These are phyloP conservation scores for Muscidifurax raptorellus DNA, from an alignment of 1,140 invertebrate species.

Conservation along the genomic window DNA sequence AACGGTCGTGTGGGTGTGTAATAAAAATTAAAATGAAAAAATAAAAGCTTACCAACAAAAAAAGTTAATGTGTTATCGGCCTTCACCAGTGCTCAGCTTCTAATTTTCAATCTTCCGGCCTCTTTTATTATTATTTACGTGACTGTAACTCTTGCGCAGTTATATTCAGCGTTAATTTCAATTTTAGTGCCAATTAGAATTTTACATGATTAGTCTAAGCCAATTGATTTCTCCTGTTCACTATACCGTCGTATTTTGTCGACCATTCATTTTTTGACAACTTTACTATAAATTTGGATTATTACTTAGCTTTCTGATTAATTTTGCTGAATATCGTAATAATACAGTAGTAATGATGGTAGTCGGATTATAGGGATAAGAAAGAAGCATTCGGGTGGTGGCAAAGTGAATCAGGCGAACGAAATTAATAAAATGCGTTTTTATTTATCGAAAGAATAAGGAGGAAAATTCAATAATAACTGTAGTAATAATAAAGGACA, in stretches of 20 bases:
- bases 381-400: conserved; percentile 33
- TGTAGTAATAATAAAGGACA: conserved; percentile 18
- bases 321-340: conserved; percentile 5
- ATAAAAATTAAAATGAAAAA: conserved; percentile 56
- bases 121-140: conserved; percentile 20
- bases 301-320: conserved; percentile 19
- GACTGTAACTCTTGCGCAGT: not conserved
- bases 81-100: conserved; percentile 65
- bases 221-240: not conserved
- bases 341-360: not conserved
- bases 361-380: conserved; percentile 20
- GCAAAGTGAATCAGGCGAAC: conserved; percentile 32
- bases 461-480: conserved; percentile 27
- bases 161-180: conserved; percentile 22
- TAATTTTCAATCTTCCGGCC: conserved; percentile 48
- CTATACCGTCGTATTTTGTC: no score
- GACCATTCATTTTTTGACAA: no score
- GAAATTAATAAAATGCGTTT: conserved; percentile 48
- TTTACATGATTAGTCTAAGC: conserved; percentile 36
- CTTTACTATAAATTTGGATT: no score
- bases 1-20: conserved; percentile 13
- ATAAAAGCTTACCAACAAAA: conserved; percentile 73
- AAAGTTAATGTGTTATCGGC: conserved; percentile 73
- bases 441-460: conserved; percentile 40
- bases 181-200: conserved; percentile 26